Base-by-base conservation (phyloP, 2,113 vertebrate species). In the Cebus imitator region DNA sequence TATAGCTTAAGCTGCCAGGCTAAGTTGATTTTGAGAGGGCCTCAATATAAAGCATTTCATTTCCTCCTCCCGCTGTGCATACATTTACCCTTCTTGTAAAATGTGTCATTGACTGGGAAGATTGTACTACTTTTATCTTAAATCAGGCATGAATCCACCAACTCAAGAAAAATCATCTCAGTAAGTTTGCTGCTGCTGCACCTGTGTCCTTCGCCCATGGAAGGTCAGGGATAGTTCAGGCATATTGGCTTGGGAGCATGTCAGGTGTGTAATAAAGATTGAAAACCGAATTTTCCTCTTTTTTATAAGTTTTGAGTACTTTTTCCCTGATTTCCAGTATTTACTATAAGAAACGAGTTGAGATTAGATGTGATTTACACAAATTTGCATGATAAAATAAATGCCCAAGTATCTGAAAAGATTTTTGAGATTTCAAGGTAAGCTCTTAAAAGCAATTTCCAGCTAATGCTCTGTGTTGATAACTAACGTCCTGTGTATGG, bases 101-200 rank as follows among this genome's bases (percentile, higher is more conserved):
- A 25, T 18, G 37, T 96, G 80, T 43, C 35, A 4, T 52, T 96
- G 58, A 83, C 76, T 87, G 23, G 79, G 84, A 87, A 90, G 87
- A 76, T 50, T 32, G 76, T 52, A 13, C 70, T 61, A 61, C n/a
- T 75, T 96, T 94, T 85, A 87, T 76, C 95, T 95, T 90, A 87
- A 96, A 80, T 72, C 61, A 87, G 23, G 43, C 84, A n/a, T 40
- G 37, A 76, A 50, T 84, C 58, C 8, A 27, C 76, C 58, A 43
- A 81, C 70, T 52, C 48, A 61, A 50, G 82, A 76, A 52, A 86
- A 66, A 13, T 61, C 40, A 23, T 68, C 64, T 4, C 27, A 66
- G 79, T 52, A 21, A 18, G 64, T 87, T 68, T 21, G 10, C 43
- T 23, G 55, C n/a, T 25, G 6, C 21, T 20, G 58, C 37, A 20